A percentile compares a stretch with the other conserved stretches of the same genome.
Evolutionary conservation across 2,113 vertebrate species (phyloP).

Genomic region (Atherinomorus stipes): DNA sequence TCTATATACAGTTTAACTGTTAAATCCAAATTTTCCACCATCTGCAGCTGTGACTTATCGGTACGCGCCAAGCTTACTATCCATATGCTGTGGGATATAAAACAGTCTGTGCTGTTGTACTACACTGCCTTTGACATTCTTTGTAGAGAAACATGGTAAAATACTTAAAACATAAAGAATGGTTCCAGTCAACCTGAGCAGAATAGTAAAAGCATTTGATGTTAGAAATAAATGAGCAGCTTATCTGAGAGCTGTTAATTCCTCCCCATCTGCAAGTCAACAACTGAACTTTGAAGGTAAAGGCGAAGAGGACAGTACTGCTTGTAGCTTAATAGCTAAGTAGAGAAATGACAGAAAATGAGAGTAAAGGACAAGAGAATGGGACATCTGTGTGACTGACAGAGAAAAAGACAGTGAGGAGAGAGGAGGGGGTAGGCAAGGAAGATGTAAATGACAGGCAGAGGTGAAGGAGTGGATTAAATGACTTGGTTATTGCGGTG

Average conservation of each 20-base stretch:
- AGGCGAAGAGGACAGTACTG: conserved; percentile 19
- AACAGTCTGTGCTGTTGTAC: background rate
- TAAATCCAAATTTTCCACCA: background rate
- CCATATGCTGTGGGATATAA: conserved; percentile 28
- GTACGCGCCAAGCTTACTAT: conserved; percentile 14
- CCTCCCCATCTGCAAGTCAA: background rate
- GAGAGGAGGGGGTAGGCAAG: background rate
- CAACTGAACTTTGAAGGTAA: background rate
- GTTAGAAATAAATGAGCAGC: background rate
- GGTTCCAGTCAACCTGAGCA: background rate
- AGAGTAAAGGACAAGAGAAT: conserved; percentile 19
- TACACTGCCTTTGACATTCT: background rate
- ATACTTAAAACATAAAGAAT: background rate
- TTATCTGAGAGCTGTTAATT: background rate
- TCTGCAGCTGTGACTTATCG: conserved; percentile 28
- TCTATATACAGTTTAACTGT: too few relatives aligned
- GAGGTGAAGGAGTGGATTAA: conserved; percentile 34
- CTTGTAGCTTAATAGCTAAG: conserved; percentile 8
- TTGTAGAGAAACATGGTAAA: background rate
- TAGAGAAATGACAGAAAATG: conserved; percentile 4
- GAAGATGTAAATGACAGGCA: conserved; percentile 17
- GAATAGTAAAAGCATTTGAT: background rate
- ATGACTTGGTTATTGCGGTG: conserved; percentile 36
- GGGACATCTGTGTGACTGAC: conserved; percentile 26
- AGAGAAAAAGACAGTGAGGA: background rate